Base-by-base conservation (phyloP, 2,113 vertebrate genomes). In the Thryonomys swinderianus region DNA sequence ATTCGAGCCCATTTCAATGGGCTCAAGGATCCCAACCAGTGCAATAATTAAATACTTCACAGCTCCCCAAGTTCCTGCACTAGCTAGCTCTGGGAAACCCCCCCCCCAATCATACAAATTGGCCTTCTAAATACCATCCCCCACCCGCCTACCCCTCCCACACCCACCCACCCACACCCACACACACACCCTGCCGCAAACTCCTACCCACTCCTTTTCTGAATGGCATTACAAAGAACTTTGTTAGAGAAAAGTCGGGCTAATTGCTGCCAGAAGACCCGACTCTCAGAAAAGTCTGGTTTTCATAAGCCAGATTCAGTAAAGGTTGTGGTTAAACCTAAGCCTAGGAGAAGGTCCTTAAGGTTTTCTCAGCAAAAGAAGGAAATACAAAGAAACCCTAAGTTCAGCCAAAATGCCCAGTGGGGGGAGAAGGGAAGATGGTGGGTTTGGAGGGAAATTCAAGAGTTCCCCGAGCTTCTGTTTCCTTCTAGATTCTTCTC, bases 181-280 rank as follows among this genome's bases (percentile, higher is more conserved):
- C 34, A 17, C 80, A 85, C 90, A 74, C 95, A 83, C 40, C 34
- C 53, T 85, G 88, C 96, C 90, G 55, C 95, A 96, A 90, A 94
- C 88, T 95, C 94, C 93, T 90, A 93, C 97, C 37, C 5, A 27
- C 96, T 25, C 7, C 32, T 91, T 93, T 97, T 97, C 91, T 97
- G 98, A 98, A 98, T 98, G 98, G 98, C 98, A 98, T 98, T 98
- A 98, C 98, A 98, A 98, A 99, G 98, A 98, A 98, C 98, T 98
- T 98, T 98, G 98, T 98, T 97, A 98, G 98, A 98, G 98, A 97
- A 98, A 98, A 98, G 98, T 96, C 97, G 98, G 98, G 97, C 98
- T 99, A 98, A 98, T 98, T 98, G 98, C 98, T 98, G 98, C 98
- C 98, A 99, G 98, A 98, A 98, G 98, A 98, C 95, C 84, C 76